Base-by-base conservation (phyloP, 2,113 vertebrate genomes). In the Charina bottae region DNA sequence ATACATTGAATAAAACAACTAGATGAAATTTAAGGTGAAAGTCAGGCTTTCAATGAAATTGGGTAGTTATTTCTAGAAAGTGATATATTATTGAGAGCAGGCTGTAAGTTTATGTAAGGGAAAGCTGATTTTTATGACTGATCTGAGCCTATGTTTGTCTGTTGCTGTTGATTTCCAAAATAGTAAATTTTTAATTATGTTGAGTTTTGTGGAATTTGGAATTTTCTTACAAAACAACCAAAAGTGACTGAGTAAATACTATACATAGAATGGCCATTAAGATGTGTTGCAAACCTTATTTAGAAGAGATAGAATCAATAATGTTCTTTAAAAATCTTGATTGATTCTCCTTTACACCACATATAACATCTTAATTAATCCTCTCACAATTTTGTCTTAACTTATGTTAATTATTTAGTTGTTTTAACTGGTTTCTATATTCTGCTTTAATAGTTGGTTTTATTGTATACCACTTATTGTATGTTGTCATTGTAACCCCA, bases 271-370 rank as follows among this genome's bases (percentile, higher is more conserved):
- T 89, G 42, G 21, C 90, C 83, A 87, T 94, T 94, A 49, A 6
- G 53, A 1, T 90, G 26, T 78, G 83, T 46, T 85, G 21, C n/a
- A 68, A 93, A 37, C 72, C 92, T 49, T 68, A 42, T 90, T 93
- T 93, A 90, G 92, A 94, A 94, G 84, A 46, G 23, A 4, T 33
- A n/a, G 94, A 72, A 92, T 89, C 91, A 93, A 91, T 68, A 68
- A 26, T 72, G 49, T 49, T 49, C 49, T 49, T 49, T 49, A 49
- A 49, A 49, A 49, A 49, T 49, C 6, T 49, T 49, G 49, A 49
- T 49, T 49, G 49, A 49, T 49, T 49, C 0, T 49, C 49, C 49
- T 49, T 49, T 49, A 49, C 49, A 49, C 49, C 49, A 49, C 49
- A 49, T 49, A 49, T 49, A 49, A 49, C 49, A 49, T 49, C 49